Conservation (phyloP, 2,888 invertebrate species). For the Yponomeuta cagnagella region DNA sequence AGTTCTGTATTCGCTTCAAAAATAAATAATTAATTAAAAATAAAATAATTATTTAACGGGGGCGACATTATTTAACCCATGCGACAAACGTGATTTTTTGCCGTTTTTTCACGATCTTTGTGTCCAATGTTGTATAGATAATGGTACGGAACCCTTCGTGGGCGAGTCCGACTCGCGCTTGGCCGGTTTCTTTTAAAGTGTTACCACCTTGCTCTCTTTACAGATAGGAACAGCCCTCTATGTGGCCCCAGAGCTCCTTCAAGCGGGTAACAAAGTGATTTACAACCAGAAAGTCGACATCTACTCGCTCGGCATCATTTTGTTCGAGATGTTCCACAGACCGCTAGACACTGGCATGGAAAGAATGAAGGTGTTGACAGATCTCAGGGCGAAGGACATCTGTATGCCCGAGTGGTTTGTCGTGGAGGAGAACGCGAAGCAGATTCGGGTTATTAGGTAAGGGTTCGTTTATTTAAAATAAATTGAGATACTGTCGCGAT, state of each 20-base stretch:
- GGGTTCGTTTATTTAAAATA: constrained; percentile 21
- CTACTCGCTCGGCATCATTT: constrained; percentile 91
- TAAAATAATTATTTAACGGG: too few species aligned
- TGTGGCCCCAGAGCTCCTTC: constrained; percentile 93
- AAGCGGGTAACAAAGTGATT: constrained; percentile 80
- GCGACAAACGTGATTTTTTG: too few species aligned
- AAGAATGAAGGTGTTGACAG: constrained; percentile 84
- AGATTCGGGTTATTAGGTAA: constrained; percentile 78
- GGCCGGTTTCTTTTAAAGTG: too few species aligned
- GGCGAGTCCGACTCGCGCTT: too few species aligned
- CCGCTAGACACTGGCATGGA: constrained; percentile 93
- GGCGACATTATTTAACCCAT: too few species aligned
- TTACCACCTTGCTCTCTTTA: neutral
- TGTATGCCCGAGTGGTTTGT: constrained; percentile 82
- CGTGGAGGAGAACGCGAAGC: constrained; percentile 68
- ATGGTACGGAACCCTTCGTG: too few species aligned
- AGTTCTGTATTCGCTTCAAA: too few species aligned
- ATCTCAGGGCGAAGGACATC: constrained; percentile 81
- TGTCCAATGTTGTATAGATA: too few species aligned
- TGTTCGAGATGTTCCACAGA: constrained; percentile 96
- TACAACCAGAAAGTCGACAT: constrained; percentile 94
- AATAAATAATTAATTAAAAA: too few species aligned
- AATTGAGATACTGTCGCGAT: too few species aligned
- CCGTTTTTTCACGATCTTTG: too few species aligned
- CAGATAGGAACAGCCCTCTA: constrained; percentile 96